Evolutionary conservation across 2,888 invertebrate species (phyloP), one percentile per base, ranked within the genome.

Genomic region (Andrena bucephala): DNA sequence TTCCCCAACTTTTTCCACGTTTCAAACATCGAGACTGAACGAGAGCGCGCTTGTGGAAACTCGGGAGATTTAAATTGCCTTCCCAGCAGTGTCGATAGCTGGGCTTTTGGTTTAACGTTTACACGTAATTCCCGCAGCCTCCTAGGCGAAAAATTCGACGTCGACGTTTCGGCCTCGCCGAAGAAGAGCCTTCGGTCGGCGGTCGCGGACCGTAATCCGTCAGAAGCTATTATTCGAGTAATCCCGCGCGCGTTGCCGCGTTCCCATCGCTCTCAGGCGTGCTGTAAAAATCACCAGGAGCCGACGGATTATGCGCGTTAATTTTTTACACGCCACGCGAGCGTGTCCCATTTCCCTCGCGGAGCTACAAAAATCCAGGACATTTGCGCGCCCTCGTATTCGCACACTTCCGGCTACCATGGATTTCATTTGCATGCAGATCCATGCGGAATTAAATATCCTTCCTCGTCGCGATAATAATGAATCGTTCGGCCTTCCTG

Each of bases 401-500:
- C 33, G 20, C 54, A 20, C 27, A 60, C 71, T 78, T 78, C 70
- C 80, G 54, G 24, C 48, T 74, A 54, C 52, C 10, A 54, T 33
- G 74, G 67, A 82, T 81, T 81, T 74, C 73, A 73, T 81, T 80
- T 81, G 71, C 62, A 81, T 81, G 81, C 81, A 79, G 67, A 81
- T 81, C 50, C 68, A 54, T 4, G 24, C 0, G 29, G 24, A 72
- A 79, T 81, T 81, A 81, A 78, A 63, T 68, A 50, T 79, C 50
- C 71, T 13, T n/a, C 60, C 62, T 57, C 48, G 54, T 62, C 42
- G 24, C 33, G 8, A 31, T 48, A 50, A 54, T 60, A 60, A 54
- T 20, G 63, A 77, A 67, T 24, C 42, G 42, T 48, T 1, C 13
- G 29, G n/a, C n/a, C 8, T 16, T 24, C 16, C 54, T 24, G 24